These are phyloP conservation scores for Sebastes jordani DNA, from an alignment of 2,797 vertebrate genomes.

Conservation along the genomic window DNA sequence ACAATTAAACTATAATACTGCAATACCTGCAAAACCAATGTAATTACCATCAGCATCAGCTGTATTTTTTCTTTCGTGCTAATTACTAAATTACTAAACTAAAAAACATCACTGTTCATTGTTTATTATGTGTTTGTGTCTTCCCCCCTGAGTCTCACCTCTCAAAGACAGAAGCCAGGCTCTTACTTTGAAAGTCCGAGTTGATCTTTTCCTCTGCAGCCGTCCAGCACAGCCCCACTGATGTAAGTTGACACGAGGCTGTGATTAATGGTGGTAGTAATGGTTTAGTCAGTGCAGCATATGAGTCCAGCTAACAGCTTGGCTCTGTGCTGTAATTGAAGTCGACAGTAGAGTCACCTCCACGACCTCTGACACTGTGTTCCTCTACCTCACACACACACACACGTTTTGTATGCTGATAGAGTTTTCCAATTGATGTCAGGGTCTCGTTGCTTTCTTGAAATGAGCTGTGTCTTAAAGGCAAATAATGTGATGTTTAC, in stretches of 20 bases:
- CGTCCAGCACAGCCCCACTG: slow-evolving; percentile 18
- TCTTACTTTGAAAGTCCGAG: slow-evolving; percentile 44
- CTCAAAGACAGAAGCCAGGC: background rate
- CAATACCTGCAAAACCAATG: background rate
- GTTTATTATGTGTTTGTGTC: background rate
- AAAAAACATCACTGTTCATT: background rate
- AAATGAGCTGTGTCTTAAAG: background rate
- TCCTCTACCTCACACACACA: background rate
- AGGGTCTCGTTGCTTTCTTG: background rate
- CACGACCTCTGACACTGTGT: slow-evolving; percentile 42
- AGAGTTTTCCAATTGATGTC: slow-evolving; percentile 8
- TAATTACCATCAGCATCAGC: background rate
- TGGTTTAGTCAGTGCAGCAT: slow-evolving; percentile 71
- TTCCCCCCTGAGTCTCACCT: background rate
- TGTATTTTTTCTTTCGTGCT: background rate
- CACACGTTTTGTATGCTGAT: slow-evolving; percentile 16
- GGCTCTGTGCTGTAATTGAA: slow-evolving; percentile 47
- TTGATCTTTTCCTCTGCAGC: slow-evolving; percentile 28
- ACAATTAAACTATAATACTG: no score
- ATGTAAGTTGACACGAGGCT: slow-evolving; percentile 64
- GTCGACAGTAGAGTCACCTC: slow-evolving; percentile 59
- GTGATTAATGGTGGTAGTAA: slow-evolving; percentile 81
- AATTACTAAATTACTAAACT: background rate
- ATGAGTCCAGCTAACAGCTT: slow-evolving; percentile 56
- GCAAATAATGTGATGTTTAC: background rate